Evolutionary conservation across 2,113 vertebrate species (phyloP).

Genomic region (Sceloporus tristichus): DNA sequence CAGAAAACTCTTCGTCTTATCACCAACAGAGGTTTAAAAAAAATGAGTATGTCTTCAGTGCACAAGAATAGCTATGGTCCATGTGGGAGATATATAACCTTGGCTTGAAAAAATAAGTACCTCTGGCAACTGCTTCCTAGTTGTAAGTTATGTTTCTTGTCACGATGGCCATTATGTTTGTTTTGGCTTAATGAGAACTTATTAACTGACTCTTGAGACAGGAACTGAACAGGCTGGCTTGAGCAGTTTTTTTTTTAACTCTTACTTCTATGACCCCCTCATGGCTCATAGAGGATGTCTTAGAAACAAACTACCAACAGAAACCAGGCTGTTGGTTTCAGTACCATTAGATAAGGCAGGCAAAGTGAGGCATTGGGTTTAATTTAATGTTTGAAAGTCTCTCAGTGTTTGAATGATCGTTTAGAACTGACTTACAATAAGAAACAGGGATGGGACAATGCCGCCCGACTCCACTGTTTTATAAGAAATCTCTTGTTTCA

Average conservation of each 20-base stretch:
- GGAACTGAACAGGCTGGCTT: neutral
- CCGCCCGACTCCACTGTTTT: neutral
- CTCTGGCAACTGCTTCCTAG: neutral
- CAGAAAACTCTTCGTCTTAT: neutral
- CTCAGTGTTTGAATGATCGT: neutral
- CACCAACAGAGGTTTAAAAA: neutral
- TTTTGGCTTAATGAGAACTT: slow-evolving; percentile 36
- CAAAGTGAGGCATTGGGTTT: neutral
- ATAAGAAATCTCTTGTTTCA: neutral
- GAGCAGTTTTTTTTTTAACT: neutral
- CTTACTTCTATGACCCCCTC: neutral
- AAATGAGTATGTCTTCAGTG: neutral
- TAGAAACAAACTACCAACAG: neutral
- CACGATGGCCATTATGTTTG: slow-evolving; percentile 13
- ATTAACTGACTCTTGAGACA: slow-evolving; percentile 32
- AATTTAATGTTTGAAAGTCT: neutral
- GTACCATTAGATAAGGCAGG: neutral
- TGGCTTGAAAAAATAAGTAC: slow-evolving; percentile 19
- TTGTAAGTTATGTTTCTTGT: slow-evolving; percentile 40
- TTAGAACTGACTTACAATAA: too few relatives aligned
- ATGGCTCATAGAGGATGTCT: neutral
- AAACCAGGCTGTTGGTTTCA: neutral
- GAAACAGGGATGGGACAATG: neutral
- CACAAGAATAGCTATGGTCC: slow-evolving; percentile 1
- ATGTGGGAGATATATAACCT: slow-evolving; percentile 14